These are phyloP conservation scores for Lineus longissimus DNA, from an alignment of 1,140 invertebrate genomes.

Conservation along the genomic window DNA sequence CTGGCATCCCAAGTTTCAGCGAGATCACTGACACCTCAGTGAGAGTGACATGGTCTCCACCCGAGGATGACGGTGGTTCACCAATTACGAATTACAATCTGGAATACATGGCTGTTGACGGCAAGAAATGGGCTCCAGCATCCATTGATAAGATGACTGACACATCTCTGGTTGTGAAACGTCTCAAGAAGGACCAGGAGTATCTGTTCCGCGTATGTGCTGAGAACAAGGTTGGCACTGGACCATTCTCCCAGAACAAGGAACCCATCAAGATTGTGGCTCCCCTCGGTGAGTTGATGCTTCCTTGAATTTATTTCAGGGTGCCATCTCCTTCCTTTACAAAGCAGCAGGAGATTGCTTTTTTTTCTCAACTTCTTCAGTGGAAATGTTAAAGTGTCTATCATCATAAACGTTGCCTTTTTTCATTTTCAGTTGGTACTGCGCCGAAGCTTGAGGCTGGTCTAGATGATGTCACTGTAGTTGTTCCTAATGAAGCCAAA, in stretches of 20 bases:
- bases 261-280: constrained; percentile 70
- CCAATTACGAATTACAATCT: constrained; percentile 60
- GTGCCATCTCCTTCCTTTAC: too few relatives aligned
- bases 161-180: constrained; percentile 70
- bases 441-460: constrained; percentile 43
- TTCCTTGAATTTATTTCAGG: too few relatives aligned
- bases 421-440: constrained; percentile 35
- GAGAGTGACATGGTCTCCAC: constrained; percentile 73
- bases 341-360: too few relatives aligned
- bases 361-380: not conserved
- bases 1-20: constrained; percentile 65
- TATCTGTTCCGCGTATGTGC: constrained; percentile 31
- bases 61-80: constrained; percentile 92
- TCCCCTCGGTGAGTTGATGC: constrained; percentile 55
- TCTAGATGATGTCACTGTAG: constrained; percentile 72
- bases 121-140: constrained; percentile 79
- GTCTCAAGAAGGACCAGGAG: constrained; percentile 22
- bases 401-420: not conserved
- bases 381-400: not conserved
- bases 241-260: constrained; percentile 82
- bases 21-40: constrained; percentile 4
- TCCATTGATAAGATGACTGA: constrained; percentile 73
- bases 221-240: constrained; percentile 91
- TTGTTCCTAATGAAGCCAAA: constrained; percentile 57
- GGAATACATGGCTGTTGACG: constrained; percentile 2